These are phyloP conservation scores for Nemopilema nomurai DNA, from an alignment of 30 jellyfish, hydroid and myxozoan genomes.

Conservation along the genomic window DNA sequence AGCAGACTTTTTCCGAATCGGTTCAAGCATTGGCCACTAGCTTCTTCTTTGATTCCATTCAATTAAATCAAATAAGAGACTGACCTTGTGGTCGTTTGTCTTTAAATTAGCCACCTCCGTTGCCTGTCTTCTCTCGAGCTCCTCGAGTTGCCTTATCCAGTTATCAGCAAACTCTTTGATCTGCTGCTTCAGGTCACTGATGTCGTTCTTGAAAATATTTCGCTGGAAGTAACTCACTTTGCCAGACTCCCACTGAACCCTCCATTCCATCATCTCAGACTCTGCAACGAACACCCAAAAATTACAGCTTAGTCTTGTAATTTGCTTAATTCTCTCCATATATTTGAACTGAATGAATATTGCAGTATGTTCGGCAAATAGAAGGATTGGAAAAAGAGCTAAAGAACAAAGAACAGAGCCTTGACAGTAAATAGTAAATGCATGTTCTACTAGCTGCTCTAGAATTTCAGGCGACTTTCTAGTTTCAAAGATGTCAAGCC, in stretches of 20 bases:
- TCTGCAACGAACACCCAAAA: conserved; percentile 9
- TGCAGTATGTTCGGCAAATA: no score
- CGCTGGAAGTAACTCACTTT: conserved; percentile 83
- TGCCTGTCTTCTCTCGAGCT: conserved; percentile 73
- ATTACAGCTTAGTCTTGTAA: no score
- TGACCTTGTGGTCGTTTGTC: conserved; percentile 59
- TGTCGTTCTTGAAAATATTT: conserved; percentile 68
- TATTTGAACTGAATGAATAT: no score
- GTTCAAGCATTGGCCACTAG: no score
- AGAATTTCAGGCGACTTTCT: no score
- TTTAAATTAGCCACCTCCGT: conserved; percentile 67
- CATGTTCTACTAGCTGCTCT: no score
- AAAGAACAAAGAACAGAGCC: no score
- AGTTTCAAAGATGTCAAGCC: background rate
- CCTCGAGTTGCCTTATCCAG: conserved; percentile 82
- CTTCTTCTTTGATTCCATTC: no score
- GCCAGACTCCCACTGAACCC: conserved; percentile 75
- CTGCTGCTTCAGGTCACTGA: conserved; percentile 70
- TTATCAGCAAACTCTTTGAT: conserved; percentile 75
- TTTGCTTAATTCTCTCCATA: no score
- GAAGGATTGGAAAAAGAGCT: no score
- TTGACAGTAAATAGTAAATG: no score
- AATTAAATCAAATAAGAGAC: background rate
- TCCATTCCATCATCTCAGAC: conserved; percentile 44
- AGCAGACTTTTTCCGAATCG: no score